Conservation (phyloP, 2,797 vertebrate species). For the Malurus splendens region DNA sequence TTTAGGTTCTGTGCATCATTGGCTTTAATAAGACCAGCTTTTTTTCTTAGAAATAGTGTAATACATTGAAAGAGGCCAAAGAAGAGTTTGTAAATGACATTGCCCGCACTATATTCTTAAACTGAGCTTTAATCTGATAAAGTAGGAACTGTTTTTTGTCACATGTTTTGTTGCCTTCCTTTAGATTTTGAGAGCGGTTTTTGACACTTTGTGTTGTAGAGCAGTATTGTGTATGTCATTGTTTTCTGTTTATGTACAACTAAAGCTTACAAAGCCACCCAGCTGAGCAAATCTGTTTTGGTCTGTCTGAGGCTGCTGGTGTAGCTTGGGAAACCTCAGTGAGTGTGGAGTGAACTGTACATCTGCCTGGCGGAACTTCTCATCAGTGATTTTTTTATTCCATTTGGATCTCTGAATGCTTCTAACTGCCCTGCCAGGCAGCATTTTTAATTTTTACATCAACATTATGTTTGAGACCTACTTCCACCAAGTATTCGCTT, state of each 20-base stretch:
- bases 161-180: not conserved
- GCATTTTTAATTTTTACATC: not conserved
- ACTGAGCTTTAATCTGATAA: not conserved
- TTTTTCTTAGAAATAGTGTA: slow-evolving; percentile 1
- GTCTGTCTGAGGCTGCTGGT: not conserved
- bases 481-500: not conserved
- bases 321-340: not conserved
- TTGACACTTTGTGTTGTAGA: not conserved
- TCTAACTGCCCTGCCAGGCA: not conserved
- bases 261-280: not conserved
- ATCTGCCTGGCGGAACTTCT: not conserved
- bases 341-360: not conserved
- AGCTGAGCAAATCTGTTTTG: not conserved
- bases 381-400: not conserved
- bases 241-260: not conserved
- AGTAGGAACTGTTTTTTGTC: not conserved
- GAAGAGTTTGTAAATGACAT: not conserved
- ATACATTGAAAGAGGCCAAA: not conserved
- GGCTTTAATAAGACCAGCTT: not conserved
- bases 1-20: slow-evolving; percentile 11
- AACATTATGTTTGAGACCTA: not conserved
- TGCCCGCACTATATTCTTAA: not conserved
- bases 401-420: not conserved
- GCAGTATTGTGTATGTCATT: not conserved
- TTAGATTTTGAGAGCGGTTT: not conserved